Base-by-base conservation (phyloP, 2,113 vertebrate genomes). In the Esox niger region DNA sequence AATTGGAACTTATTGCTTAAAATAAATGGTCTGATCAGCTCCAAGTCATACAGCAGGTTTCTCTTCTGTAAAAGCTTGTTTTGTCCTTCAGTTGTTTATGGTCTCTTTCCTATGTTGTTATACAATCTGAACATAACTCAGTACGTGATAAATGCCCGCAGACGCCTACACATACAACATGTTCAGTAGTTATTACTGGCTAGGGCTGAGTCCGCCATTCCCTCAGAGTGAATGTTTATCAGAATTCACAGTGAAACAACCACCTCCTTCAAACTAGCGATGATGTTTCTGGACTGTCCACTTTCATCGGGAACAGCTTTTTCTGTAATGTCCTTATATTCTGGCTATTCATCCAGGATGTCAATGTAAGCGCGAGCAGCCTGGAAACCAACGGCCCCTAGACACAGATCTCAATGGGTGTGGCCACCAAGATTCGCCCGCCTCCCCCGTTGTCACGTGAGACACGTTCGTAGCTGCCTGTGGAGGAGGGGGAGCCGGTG, bases 381-480 rank as follows among this genome's bases (percentile, higher is more conserved):
- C 46, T 9, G 8, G 20, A 9, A 38, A 31, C 33, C 20, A 8
- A 23, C 17, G 0, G 20, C 3, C 52, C 69, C 66, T 89, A 93
- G 77, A 92, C 92, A 3, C 92, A 93, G 70, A 93, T 93, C 79
- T 93, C 92, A 20, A 93, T 92, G 29, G 92, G 84, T 0, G 91
- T 90, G 11, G 92, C 82, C 62, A 90, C 88, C 29, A 91, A 75
- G 64, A 92, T 88, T 27, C 87, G 85, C 0, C 86, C 88, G 2
- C 82, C 57, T 0, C 86, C 88, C 32, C 70, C 67, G 21, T 69
- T 87, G 54, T 91, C 90, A 29, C 91, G 80, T 62, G 86, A 78
- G 52, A 82, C 81, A 0, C 89, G 82, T 27, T 93, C 90, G 25
- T 87, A 92, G 83, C 88, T 85, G 61, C 82, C 68, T 26, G 79